Percentiles rank a stretch among this genome's conserved stretches.
phyloP scores from a whole-genome alignment of 2,797 vertebrate species.

The Pelodytes ibericus region DNA sequence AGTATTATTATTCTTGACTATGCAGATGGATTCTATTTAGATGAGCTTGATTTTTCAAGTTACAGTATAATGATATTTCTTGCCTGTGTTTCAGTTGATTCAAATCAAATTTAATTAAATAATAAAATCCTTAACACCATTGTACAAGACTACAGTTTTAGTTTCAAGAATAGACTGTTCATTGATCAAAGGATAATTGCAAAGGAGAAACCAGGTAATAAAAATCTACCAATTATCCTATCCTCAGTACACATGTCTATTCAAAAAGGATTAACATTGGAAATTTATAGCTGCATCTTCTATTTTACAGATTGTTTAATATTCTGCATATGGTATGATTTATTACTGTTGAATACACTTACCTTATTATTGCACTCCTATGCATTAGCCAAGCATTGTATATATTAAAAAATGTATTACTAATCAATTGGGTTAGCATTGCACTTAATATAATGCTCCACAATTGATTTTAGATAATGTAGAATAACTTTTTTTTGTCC shows the following conservation, averaged over 20 bases:
- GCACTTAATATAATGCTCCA: conserved; percentile 47
- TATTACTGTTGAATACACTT: conserved; percentile 25
- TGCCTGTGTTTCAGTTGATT: not conserved
- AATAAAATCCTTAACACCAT: not conserved
- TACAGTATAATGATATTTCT: not conserved
- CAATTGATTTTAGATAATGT: conserved; percentile 52
- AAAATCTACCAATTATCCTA: too few relatives aligned
- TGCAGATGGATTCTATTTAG: not conserved
- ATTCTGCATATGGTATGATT: conserved; percentile 27
- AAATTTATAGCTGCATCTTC: conserved; percentile 1
- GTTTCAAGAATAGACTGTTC: not conserved
- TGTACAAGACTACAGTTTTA: not conserved
- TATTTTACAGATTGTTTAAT: conserved; percentile 39
- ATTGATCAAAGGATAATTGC: too few relatives aligned
- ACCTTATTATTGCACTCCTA: conserved; percentile 22
- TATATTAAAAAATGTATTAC: conserved; percentile 41
- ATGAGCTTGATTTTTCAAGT: not conserved
- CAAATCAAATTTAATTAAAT: not conserved
- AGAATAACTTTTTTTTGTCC: conserved; percentile 45
- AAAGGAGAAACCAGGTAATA: too few relatives aligned
- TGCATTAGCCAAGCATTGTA: conserved; percentile 36
- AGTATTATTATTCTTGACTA: not conserved
- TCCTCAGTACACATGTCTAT: too few relatives aligned
- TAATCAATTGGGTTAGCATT: conserved; percentile 49
- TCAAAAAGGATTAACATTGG: not conserved